These are phyloP conservation scores for Macrobrachium nipponense DNA, from an alignment of 1,140 invertebrate species.

Conservation along the genomic window DNA sequence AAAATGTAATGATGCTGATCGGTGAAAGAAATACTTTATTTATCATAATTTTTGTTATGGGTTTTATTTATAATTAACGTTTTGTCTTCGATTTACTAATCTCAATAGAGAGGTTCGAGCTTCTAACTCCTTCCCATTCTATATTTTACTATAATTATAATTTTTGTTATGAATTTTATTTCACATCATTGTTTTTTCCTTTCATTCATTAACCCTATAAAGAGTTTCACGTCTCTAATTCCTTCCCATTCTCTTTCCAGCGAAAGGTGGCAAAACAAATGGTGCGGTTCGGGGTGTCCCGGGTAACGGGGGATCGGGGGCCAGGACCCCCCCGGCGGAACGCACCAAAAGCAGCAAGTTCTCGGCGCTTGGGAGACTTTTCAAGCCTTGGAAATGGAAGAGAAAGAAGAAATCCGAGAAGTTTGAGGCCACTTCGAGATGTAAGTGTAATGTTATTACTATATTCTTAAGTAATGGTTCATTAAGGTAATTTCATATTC, in stretches of 20 bases:
- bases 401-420: slow-evolving; percentile 98
- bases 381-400: slow-evolving; percentile 99
- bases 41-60: too few relatives aligned
- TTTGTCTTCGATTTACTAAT: too few relatives aligned
- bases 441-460: slow-evolving; percentile 76
- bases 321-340: slow-evolving; percentile 81
- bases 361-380: slow-evolving; percentile 91
- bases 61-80: too few relatives aligned
- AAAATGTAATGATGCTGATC: too few relatives aligned
- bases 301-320: slow-evolving; percentile 64
- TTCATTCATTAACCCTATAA: background rate
- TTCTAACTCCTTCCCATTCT: too few relatives aligned
- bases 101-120: too few relatives aligned
- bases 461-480: background rate
- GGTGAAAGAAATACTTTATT: too few relatives aligned
- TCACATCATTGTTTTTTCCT: background rate
- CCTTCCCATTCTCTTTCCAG: slow-evolving; percentile 72
- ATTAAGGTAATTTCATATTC: background rate
- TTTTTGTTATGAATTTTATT: too few relatives aligned
- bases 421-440: slow-evolving; percentile 92
- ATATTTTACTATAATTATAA: too few relatives aligned
- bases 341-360: slow-evolving; percentile 87
- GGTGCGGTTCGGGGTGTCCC: slow-evolving; percentile 79
- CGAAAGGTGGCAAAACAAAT: slow-evolving; percentile 86
- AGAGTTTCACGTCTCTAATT: slow-evolving; percentile 44